Conservation (phyloP, 2,888 invertebrate genomes). For the Steromphala cineraria region DNA sequence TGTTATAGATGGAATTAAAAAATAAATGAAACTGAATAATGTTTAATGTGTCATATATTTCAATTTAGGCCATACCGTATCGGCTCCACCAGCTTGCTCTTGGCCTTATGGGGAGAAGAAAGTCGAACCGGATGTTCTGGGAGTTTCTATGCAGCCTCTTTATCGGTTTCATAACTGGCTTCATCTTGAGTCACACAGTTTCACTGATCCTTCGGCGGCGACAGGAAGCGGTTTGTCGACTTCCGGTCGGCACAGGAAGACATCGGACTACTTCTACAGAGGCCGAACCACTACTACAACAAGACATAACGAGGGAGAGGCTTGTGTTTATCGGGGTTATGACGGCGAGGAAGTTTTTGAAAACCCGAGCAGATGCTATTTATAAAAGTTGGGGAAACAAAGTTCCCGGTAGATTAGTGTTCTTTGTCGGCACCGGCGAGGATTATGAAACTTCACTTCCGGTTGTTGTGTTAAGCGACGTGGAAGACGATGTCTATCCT, state of each 20-base stretch:
- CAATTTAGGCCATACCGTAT: no score
- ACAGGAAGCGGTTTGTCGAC: neutral
- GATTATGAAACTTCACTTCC: conserved; percentile 85
- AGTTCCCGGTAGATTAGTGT: conserved; percentile 90
- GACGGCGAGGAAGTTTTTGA: conserved; percentile 94
- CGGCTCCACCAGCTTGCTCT: no score
- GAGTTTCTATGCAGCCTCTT: neutral
- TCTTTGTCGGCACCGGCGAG: conserved; percentile 81
- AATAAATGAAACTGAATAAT: no score
- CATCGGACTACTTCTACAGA: neutral
- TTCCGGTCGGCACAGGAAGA: neutral
- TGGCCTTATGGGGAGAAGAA: neutral
- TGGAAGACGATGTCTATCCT: conserved; percentile 97
- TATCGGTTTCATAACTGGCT: neutral
- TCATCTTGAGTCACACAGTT: neutral
- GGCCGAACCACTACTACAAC: neutral
- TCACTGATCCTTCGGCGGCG: neutral
- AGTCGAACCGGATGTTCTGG: neutral
- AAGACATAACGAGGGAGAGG: neutral
- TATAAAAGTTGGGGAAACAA: conserved; percentile 94
- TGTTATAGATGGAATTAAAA: no score
- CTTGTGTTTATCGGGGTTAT: conserved; percentile 85
- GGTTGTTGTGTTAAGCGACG: conserved; percentile 79
- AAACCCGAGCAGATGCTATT: conserved; percentile 90
- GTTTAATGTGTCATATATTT: no score